Conservation (phyloP, 2,888 invertebrate species). For the Mimas tiliae region DNA sequence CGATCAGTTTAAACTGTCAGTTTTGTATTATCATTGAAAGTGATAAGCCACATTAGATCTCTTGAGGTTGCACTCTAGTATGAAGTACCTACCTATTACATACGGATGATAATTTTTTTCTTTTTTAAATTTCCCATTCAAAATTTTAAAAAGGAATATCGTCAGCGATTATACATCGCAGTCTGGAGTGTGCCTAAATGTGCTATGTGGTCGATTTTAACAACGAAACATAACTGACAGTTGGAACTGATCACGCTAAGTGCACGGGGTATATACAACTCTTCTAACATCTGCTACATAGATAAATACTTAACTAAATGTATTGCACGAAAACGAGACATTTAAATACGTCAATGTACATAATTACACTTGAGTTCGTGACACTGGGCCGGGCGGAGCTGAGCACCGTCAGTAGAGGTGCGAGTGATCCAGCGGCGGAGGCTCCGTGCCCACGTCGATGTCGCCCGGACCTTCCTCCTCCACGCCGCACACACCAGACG, state of each 20-base stretch:
- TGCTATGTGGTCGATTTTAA: not conserved
- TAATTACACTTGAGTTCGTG: slow-evolving; percentile 68
- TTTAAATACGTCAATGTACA: slow-evolving; percentile 75
- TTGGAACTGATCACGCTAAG: slow-evolving; percentile 40
- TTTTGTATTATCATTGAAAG: not conserved
- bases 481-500: slow-evolving; percentile 45
- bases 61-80: too few relatives aligned
- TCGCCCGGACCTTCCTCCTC: slow-evolving; percentile 74
- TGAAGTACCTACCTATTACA: too few relatives aligned
- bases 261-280: slow-evolving; percentile 65
- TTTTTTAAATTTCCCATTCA: too few relatives aligned
- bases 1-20: slow-evolving; percentile 5
- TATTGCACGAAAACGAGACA: slow-evolving; percentile 79
- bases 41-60: not conserved
- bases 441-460: slow-evolving; percentile 81
- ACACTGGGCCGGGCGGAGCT: slow-evolving; percentile 15
- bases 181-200: too few relatives aligned
- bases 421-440: slow-evolving; percentile 57
- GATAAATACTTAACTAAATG: slow-evolving; percentile 83
- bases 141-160: too few relatives aligned
- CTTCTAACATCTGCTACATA: slow-evolving; percentile 70
- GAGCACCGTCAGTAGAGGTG: slow-evolving; percentile 43
- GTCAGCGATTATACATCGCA: too few relatives aligned
- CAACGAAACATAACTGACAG: slow-evolving; percentile 6
- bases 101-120: too few relatives aligned